These are phyloP conservation scores for Oplegnathus fasciatus DNA, from an alignment of 2,113 vertebrate genomes.

Conservation along the genomic window DNA sequence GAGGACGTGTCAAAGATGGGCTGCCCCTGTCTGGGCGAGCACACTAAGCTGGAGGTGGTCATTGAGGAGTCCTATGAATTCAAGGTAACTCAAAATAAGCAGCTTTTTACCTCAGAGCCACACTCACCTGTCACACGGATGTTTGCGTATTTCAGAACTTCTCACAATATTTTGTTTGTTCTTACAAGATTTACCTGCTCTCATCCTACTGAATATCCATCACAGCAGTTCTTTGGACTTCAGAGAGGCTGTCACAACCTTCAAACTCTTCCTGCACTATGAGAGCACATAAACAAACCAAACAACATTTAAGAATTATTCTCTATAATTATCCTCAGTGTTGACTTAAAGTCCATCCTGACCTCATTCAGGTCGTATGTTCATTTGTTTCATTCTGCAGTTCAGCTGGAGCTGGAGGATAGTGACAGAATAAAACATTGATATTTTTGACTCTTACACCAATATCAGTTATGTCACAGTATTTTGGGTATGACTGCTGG, in stretches of 20 bases:
- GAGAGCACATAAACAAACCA: neutral
- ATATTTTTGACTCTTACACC: neutral
- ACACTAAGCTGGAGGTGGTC: constrained; percentile 86
- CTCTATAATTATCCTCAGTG: neutral
- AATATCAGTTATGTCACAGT: constrained; percentile 33
- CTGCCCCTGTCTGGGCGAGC: constrained; percentile 85
- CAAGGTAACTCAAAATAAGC: constrained; percentile 77
- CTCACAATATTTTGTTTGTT: neutral
- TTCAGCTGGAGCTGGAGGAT: neutral
- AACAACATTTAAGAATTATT: neutral
- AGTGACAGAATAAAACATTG: neutral
- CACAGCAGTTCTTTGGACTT: neutral
- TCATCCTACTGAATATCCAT: neutral
- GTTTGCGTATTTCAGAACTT: neutral
- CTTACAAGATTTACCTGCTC: neutral
- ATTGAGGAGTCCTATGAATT: constrained; percentile 89
- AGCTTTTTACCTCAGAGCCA: neutral
- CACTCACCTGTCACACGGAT: neutral
- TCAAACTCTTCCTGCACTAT: neutral
- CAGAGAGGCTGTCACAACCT: neutral
- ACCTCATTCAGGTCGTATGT: neutral
- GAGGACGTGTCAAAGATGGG: constrained; percentile 88
- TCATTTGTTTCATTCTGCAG: neutral
- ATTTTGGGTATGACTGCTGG: constrained; percentile 22
- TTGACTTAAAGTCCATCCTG: neutral